These are phyloP conservation scores for Horisme vitalbata DNA, from an alignment of 2,888 invertebrate genomes.

Conservation along the genomic window DNA sequence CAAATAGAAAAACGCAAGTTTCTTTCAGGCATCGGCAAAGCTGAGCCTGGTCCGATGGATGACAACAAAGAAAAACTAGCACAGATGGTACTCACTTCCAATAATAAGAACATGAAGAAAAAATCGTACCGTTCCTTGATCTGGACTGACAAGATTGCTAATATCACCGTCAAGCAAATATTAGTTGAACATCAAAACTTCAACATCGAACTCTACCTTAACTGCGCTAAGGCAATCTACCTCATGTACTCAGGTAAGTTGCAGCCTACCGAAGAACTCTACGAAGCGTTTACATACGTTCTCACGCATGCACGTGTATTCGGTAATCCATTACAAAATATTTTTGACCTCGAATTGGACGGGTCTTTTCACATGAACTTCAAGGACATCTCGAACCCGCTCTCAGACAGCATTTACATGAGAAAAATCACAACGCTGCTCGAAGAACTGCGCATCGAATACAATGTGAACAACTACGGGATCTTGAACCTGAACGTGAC, in stretches of 20 bases:
- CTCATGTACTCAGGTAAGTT: conserved; percentile 17
- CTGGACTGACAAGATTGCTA: conserved; percentile 8
- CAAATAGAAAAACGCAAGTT: conserved; percentile 10
- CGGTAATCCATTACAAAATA: conserved; percentile 13
- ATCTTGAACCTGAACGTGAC: conserved; percentile 23
- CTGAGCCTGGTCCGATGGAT: background rate
- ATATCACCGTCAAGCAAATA: background rate
- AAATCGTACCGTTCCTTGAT: background rate
- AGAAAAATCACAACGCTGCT: conserved; percentile 15
- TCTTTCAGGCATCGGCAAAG: conserved; percentile 9
- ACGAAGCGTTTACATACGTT: conserved; percentile 16
- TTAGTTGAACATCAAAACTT: conserved; percentile 8
- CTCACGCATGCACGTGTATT: conserved; percentile 26
- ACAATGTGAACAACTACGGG: conserved; percentile 17
- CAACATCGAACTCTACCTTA: conserved; percentile 10
- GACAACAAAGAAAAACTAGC: conserved; percentile 3
- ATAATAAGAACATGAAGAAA: background rate
- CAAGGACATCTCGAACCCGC: background rate
- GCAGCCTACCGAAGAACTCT: background rate
- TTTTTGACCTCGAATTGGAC: conserved; percentile 8
- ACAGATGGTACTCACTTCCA: background rate
- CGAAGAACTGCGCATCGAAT: conserved; percentile 7
- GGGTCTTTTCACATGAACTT: background rate
- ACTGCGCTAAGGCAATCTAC: conserved; percentile 19
- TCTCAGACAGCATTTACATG: conserved; percentile 21